Evolutionary conservation across 2,797 vertebrate species (phyloP), one percentile per base, ranked within the genome.

Genomic region (Galaxias olidus): DNA sequence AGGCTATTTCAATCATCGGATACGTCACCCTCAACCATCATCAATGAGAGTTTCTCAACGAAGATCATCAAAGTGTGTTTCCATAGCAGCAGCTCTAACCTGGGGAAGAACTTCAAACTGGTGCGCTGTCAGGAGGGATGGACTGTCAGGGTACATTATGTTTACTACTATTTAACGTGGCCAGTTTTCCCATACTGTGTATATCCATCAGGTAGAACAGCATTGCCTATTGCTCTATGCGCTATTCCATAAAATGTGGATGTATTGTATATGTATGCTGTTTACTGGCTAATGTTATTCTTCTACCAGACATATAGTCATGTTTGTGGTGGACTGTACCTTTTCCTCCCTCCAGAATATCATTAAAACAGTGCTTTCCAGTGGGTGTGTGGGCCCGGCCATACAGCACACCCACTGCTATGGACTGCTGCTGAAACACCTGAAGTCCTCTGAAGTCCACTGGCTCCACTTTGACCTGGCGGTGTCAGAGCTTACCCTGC

Each of bases 51-150:
- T 75, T 69, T 90, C 19, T 84, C 87, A 0, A 85, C 86, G 49
- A 93, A 95, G 69, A 98, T 98, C 85, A 91, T 98, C 77, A 98
- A 98, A 91, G 95, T 98, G 68, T 98, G 96, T 76, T 98, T 97
- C 86, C 93, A 93, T 18, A 96, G 94, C 88, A 98, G 94, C 92
- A 97, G 93, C 46, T 76, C 84, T 86, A 97, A 96, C 84, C 82
- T 95, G 52, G 94, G 95, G 47, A 98, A 95, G 82, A 96, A 97
- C 91, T 98, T 98, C 90, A 98, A 98, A 80, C 89, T 98, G 84
- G 93, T 98, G 43, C 95, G 95, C 70, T 98, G 96, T 71, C 88
- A 93, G 2, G 93, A 95, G 18, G 86, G 89, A 0, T 95, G 93
- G 0, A 93, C 92, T 44, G 89, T 98, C 82, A 91, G 69, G 91